Conservation (phyloP, 2,888 invertebrate genomes). For the Mimas tiliae region DNA sequence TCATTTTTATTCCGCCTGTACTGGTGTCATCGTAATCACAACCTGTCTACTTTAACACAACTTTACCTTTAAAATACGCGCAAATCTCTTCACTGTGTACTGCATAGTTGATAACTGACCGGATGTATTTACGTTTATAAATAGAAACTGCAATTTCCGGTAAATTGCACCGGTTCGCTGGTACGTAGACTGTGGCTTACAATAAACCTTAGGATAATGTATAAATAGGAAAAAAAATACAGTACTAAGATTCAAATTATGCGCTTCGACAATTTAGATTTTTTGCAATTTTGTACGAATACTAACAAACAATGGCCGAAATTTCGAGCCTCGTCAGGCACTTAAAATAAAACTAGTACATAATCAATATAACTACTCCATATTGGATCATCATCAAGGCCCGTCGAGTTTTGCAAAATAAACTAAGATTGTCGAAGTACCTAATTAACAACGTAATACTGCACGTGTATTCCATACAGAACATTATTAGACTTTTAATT, state of each 20-base stretch:
- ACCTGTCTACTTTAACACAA: slow-evolving; percentile 1
- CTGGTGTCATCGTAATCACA: slow-evolving; percentile 12
- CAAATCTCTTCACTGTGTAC: slow-evolving; percentile 4
- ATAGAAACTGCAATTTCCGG: slow-evolving; percentile 43
- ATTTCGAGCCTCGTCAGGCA: no score
- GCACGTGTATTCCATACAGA: no score
- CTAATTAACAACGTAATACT: no score
- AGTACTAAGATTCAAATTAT: background rate
- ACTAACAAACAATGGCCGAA: no score
- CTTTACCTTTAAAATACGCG: background rate
- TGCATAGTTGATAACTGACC: slow-evolving; percentile 39
- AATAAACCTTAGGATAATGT: background rate
- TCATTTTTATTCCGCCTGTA: slow-evolving; percentile 17
- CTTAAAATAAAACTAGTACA: no score
- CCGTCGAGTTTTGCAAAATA: no score
- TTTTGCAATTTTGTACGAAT: no score
- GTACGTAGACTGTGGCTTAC: slow-evolving; percentile 27
- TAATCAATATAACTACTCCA: no score
- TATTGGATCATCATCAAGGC: no score
- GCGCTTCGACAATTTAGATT: no score
- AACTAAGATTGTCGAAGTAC: no score
- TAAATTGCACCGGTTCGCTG: slow-evolving; percentile 44
- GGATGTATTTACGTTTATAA: slow-evolving; percentile 41
- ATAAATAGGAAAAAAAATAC: background rate
- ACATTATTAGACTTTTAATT: background rate